Evolutionary conservation across 2,113 vertebrate genomes (phyloP), one percentile per base, ranked within the genome.

Genomic region (Clarias macrocephalus): DNA sequence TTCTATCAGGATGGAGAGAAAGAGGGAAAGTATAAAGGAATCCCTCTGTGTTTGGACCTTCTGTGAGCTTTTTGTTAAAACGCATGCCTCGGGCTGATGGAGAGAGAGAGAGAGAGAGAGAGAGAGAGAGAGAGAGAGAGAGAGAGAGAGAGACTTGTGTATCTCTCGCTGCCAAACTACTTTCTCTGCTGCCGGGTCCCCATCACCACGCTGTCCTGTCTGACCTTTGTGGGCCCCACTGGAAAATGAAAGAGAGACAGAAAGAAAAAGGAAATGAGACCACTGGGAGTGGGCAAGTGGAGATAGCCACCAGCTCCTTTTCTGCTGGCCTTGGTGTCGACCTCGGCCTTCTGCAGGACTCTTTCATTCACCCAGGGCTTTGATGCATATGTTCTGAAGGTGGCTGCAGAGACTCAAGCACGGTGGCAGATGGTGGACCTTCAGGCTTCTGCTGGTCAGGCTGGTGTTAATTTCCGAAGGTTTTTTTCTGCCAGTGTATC

Each of bases 351-450:
- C 89, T 93, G 93, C 94, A 89, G 92, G 93, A 91, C 95, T 95
- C 93, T 94, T 95, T 93, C 94, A 30, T 91, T 94, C 95, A 96
- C 95, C 96, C 92, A 91, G 93, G 93, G 94, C 96, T 96, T 96
- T 96, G 95, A 96, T 96, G 95, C 96, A 92, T 96, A 92, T 96
- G 96, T 89, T 97, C 96, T 95, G 95, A 97, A 96, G 96, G 96
- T 96, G 95, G 96, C 94, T 91, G 93, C 92, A 89, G 94, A 93
- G 95, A 95, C 96, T 96, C 95, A 93, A 94, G 94, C 88, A 93
- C 94, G 92, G 95, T 94, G 95, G 95, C 96, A 97, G 96, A 97
- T 97, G 96, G 96, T 93, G 94, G 95, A 95, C 96, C 96, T 96
- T 97, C 96, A 96, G 96, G 96, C 96, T 93, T 95, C 96, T 94